A percentile compares a stretch with the other conserved stretches of the same genome.
Conservation (phyloP, 1,140 invertebrate species). For the Holotrichia oblita region DNA sequence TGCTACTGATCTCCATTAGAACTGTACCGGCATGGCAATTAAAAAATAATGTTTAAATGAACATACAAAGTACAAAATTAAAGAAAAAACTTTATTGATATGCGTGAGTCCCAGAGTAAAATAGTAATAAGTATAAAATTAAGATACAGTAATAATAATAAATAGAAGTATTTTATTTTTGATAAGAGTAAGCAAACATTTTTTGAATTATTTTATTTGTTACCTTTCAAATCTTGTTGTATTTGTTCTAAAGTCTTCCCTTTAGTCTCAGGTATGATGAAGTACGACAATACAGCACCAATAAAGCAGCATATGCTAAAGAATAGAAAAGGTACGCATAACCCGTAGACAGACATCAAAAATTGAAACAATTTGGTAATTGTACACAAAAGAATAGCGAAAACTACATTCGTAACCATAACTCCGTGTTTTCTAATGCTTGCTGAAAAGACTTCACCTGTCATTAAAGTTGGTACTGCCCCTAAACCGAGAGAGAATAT, state of each 20-base stretch:
- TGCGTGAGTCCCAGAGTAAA: not conserved
- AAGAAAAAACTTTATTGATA: too few species aligned
- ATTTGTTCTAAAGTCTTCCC: constrained; percentile 18
- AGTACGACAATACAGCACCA: not conserved
- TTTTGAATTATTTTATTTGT: not conserved
- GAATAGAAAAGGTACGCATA: constrained; percentile 29
- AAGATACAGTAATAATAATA: not conserved
- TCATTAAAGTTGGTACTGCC: constrained; percentile 54
- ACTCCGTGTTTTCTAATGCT: constrained; percentile 55
- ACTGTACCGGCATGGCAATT: too few species aligned
- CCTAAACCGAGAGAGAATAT: constrained; percentile 54
- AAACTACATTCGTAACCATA: constrained; percentile 26
- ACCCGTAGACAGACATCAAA: constrained; percentile 22
- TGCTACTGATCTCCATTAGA: too few species aligned
- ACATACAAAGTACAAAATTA: too few species aligned
- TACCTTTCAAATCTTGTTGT: not conserved
- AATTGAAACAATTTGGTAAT: constrained; percentile 25
- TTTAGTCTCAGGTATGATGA: constrained; percentile 35
- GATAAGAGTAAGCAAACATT: too few species aligned
- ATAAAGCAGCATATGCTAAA: not conserved
- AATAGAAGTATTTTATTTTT: not conserved
- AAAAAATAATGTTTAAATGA: too few species aligned
- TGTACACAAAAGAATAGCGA: constrained; percentile 7
- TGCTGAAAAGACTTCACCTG: constrained; percentile 58
- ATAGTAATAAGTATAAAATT: not conserved